Evolutionary conservation across 2,888 invertebrate species (phyloP), one percentile per base, ranked within the genome.

Genomic region (Torymus tubicola): DNA sequence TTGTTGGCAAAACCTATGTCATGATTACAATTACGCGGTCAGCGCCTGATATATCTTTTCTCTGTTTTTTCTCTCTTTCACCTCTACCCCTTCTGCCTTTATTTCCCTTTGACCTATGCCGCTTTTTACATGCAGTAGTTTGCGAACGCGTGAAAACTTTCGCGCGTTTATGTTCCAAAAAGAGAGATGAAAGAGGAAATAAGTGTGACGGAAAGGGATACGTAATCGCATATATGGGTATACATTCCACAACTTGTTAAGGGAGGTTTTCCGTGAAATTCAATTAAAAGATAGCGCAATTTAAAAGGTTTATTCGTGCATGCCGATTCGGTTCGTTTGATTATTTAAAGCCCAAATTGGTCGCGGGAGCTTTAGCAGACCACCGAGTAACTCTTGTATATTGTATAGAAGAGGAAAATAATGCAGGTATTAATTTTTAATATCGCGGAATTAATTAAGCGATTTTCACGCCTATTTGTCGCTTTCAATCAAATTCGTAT

Each of bases 21-120:
- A 81, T 79, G 76, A 79, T 82, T 82, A 79, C 70, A 81, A 81
- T 81, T 81, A 79, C 63, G 67, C 72, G 79, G 69, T 81, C 76
- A 69, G 65, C 69, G 57, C 58, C 58, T 71, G 68, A 78, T 78
- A 80, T 80, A 74, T 78, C 63, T 63, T 58, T 61, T 50, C 68
- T 60, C 68, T 71, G 31, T 57, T 73, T 81, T n/a, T 75, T 78
- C 52, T 74, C 58, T 53, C 58, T 53, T 58, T 58, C 52, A 16
- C 50, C 61, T 67, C 63, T 55, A 2, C 57, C 67, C 52, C 18
- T 42, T 11, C 60, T 70, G 61, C 60, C 52, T n/a, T 12, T 12
- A 31, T 63, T 63, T 50, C 24, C 24, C 24, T n/a, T n/a, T 31
- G 31, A 31, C 31, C 31, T 31, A 31, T 5, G 50, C 42, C 50